These are phyloP conservation scores for Pelobates cultripes DNA, from an alignment of 2,797 vertebrate genomes.

Conservation along the genomic window DNA sequence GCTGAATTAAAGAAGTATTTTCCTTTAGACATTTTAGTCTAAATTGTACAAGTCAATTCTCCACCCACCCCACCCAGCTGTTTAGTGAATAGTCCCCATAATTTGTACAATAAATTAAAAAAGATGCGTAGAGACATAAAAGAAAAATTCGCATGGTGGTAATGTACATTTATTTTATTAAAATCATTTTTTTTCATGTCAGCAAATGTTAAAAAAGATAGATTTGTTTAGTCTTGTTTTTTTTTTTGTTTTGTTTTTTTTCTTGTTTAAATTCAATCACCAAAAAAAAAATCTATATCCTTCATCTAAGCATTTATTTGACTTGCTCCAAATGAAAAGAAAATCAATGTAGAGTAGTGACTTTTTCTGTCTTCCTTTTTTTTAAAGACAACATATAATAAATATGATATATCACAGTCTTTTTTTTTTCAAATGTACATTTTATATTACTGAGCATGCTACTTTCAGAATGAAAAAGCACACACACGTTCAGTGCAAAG, in stretches of 20 bases:
- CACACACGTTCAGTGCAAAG: conserved; percentile 80
- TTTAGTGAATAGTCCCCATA: no score
- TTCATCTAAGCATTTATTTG: conserved; percentile 81
- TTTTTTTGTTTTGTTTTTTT: conserved; percentile 62
- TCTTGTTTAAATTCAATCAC: conserved; percentile 68
- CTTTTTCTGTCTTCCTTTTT: conserved; percentile 58
- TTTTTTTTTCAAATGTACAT: conserved; percentile 68
- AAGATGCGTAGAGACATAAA: not conserved
- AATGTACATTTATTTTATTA: conserved; percentile 42
- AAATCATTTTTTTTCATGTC: conserved; percentile 71
- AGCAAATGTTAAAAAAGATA: conserved; percentile 77
- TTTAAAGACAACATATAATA: conserved; percentile 78
- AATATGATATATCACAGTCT: conserved; percentile 83
- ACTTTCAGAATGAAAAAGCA: conserved; percentile 76
- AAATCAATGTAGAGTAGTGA: conserved; percentile 70
- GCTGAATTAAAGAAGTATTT: no score
- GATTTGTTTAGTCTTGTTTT: conserved; percentile 72
- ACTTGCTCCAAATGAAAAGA: conserved; percentile 71
- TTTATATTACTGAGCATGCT: conserved; percentile 79
- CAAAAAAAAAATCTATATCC: conserved; percentile 71
- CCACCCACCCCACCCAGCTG: no score
- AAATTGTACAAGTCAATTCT: no score
- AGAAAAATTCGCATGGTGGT: not conserved
- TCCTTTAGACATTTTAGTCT: no score
- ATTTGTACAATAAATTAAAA: not conserved